Evolutionary conservation across 23 tunicate genomes (phyloP).

Genomic region (Aplidium turbinatum): DNA sequence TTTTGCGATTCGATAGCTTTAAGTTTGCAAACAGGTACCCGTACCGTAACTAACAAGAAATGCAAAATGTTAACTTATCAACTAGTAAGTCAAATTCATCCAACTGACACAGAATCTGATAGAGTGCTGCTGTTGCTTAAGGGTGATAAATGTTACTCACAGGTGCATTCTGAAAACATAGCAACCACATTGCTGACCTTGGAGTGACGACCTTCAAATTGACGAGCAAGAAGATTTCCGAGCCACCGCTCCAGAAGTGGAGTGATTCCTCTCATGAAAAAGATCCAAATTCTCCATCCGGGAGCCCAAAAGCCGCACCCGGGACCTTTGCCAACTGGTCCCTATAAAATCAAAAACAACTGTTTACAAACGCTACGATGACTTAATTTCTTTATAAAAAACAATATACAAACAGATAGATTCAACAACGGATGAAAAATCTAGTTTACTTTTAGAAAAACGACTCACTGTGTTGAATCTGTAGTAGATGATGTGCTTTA

Average conservation of each 20-base stretch:
- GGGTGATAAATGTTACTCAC: not conserved
- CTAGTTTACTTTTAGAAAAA: not conserved
- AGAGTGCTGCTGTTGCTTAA: too few relatives aligned
- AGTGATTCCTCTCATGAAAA: conserved; percentile 97
- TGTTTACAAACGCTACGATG: not conserved
- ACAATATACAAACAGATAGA: not conserved
- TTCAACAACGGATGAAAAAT: not conserved
- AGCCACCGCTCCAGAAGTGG: conserved; percentile 97
- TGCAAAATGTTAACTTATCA: too few relatives aligned
- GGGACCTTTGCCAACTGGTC: conserved; percentile 99
- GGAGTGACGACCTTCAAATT: conserved; percentile 97
- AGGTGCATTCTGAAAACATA: not conserved
- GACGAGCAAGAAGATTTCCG: conserved; percentile 96
- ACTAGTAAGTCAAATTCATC: too few relatives aligned
- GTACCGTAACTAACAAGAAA: too few relatives aligned
- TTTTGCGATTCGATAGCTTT: too few relatives aligned
- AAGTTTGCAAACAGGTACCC: too few relatives aligned
- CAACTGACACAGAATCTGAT: too few relatives aligned
- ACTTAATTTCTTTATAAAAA: not conserved
- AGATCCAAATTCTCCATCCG: conserved; percentile 98
- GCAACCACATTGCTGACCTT: conserved; percentile 44
- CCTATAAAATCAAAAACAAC: conserved; percentile 29
- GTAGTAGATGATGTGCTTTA: conserved; percentile 97
- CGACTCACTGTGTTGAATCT: conserved; percentile 91
- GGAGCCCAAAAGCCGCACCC: conserved; percentile 99